phyloP scores from a whole-genome alignment of 2,888 invertebrate species.

The Stratiomys singularior region DNA sequence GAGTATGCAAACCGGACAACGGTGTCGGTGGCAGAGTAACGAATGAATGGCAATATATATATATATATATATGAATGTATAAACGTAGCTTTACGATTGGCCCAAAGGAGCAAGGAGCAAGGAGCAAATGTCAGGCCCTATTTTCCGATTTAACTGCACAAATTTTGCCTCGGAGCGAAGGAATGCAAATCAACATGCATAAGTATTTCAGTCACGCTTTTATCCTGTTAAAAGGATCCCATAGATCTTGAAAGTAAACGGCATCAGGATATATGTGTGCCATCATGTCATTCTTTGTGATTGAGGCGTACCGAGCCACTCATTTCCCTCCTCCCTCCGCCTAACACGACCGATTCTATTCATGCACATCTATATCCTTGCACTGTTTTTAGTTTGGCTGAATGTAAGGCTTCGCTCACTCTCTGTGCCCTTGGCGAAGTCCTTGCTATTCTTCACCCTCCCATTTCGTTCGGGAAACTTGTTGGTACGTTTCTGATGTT shows the following conservation, averaged over 20 bases:
- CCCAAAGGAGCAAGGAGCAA: conserved; percentile 2
- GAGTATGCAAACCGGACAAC: conserved; percentile 24
- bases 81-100: conserved; percentile 44
- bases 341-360: background rate
- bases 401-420: background rate
- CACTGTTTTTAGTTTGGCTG: no score
- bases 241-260: conserved; percentile 54
- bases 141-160: conserved; percentile 47
- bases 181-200: conserved; percentile 54
- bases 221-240: conserved; percentile 54
- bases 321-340: conserved; percentile 19
- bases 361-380: background rate
- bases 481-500: background rate
- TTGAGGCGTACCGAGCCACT: conserved; percentile 43
- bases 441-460: conserved; percentile 21
- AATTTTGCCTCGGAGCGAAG: conserved; percentile 44
- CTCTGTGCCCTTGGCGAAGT: background rate
- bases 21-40: background rate
- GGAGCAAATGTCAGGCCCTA: conserved; percentile 25
- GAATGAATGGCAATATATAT: conserved; percentile 38
- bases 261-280: conserved; percentile 42
- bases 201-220: conserved; percentile 55
- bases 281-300: conserved; percentile 45
- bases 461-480: background rate
- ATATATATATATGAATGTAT: no score